Conservation (phyloP, 2,888 invertebrate species). For the Thera britannica region DNA sequence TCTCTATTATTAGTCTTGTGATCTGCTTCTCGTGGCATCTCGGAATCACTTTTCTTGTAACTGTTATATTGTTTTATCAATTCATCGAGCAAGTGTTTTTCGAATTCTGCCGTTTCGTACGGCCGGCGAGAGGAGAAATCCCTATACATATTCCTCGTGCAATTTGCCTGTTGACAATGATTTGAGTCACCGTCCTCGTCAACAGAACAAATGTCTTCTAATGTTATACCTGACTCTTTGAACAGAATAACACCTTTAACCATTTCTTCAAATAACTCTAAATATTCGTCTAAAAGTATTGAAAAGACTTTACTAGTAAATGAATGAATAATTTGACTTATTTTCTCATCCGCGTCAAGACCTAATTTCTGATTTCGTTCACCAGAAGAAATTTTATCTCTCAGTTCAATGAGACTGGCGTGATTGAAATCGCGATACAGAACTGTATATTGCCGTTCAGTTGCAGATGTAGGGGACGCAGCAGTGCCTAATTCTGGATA, state of each 20-base stretch:
- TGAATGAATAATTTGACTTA: constrained; percentile 22
- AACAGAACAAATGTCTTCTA: constrained; percentile 28
- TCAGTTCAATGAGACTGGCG: constrained; percentile 24
- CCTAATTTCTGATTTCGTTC: constrained; percentile 6
- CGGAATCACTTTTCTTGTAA: neutral
- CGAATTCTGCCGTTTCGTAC: constrained; percentile 23
- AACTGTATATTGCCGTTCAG: constrained; percentile 19
- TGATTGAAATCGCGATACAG: constrained; percentile 27
- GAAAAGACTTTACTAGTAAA: constrained; percentile 22
- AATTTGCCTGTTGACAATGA: constrained; percentile 7
- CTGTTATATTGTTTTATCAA: constrained; percentile 16
- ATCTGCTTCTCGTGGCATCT: neutral
- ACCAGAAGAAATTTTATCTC: constrained; percentile 4
- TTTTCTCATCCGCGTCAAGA: constrained; percentile 15
- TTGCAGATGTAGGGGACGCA: constrained; percentile 10
- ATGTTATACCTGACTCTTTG: constrained; percentile 25
- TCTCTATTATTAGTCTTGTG: neutral
- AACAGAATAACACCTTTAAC: constrained; percentile 22
- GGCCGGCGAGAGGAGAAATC: constrained; percentile 13
- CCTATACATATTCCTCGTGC: constrained; percentile 6
- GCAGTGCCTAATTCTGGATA: neutral
- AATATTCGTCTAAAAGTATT: constrained; percentile 23
- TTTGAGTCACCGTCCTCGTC: constrained; percentile 5
- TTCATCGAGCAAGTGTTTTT: constrained; percentile 18
- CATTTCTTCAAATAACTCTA: constrained; percentile 29